phyloP scores from a whole-genome alignment of 2,113 vertebrate genomes.

The Dicrurus megarhynchus region DNA sequence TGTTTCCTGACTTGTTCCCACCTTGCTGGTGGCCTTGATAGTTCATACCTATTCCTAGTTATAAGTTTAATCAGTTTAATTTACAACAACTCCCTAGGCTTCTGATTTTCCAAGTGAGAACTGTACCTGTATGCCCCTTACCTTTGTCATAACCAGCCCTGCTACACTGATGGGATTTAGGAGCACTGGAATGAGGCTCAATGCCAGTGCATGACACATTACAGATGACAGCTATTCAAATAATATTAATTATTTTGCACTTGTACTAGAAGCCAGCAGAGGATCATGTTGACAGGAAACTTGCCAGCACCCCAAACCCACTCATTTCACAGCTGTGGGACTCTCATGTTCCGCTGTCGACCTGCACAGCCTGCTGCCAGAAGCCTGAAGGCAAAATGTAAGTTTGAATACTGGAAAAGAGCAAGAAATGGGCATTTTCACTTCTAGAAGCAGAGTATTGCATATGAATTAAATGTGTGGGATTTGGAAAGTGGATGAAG shows the following conservation, averaged over 20 bases:
- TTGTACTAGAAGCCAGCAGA: not conserved
- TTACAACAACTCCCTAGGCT: not conserved
- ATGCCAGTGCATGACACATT: not conserved
- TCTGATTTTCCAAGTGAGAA: not conserved
- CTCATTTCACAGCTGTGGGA: slow-evolving; percentile 18
- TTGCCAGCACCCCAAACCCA: slow-evolving; percentile 4
- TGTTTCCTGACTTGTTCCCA: not conserved
- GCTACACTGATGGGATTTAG: not conserved
- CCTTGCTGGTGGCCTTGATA: not conserved
- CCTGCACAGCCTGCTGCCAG: not conserved
- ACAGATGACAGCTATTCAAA: not conserved
- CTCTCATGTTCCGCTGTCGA: not conserved
- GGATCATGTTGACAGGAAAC: not conserved
- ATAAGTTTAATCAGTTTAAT: not conserved
- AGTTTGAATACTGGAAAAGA: slow-evolving; percentile 4
- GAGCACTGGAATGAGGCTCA: not conserved
- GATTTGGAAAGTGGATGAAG: not conserved
- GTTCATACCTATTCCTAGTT: not conserved
- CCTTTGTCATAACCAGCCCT: not conserved
- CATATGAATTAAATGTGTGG: not conserved
- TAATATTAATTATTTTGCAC: not conserved
- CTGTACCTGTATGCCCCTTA: not conserved
- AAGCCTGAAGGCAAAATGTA: slow-evolving; percentile 25
- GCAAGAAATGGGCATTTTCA: not conserved
- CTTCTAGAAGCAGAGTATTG: not conserved